Percentiles rank a stretch among this genome's conserved stretches.
phyloP scores from a whole-genome alignment of 2,797 vertebrate genomes.

The Rhinichthys osculus region DNA sequence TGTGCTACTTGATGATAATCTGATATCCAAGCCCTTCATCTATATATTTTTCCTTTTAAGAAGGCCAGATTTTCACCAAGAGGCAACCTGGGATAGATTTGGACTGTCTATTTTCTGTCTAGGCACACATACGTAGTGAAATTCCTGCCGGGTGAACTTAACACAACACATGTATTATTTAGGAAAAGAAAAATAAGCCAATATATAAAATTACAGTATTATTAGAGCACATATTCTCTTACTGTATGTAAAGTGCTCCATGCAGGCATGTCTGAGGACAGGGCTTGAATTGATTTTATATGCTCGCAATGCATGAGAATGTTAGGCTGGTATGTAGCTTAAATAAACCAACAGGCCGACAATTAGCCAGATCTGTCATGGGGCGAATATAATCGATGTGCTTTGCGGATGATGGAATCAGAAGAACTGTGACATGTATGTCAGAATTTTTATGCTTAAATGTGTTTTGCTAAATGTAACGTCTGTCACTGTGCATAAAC shows the following conservation, averaged over 20 bases:
- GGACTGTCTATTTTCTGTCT: constrained; percentile 75
- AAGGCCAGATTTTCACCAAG: constrained; percentile 68
- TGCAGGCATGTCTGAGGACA: constrained; percentile 63
- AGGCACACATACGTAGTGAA: constrained; percentile 69
- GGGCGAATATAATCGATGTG: constrained; percentile 46
- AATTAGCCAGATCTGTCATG: constrained; percentile 55
- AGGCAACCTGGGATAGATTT: constrained; percentile 74
- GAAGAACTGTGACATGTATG: constrained; percentile 34
- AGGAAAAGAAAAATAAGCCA: constrained; percentile 74
- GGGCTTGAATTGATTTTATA: constrained; percentile 65
- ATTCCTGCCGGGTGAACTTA: constrained; percentile 67
- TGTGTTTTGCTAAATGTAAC: constrained; percentile 54
- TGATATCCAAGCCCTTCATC: constrained; percentile 75
- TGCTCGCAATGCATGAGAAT: constrained; percentile 60
- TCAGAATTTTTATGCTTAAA: constrained; percentile 47
- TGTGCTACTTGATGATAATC: constrained; percentile 82
- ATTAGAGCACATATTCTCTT: constrained; percentile 69
- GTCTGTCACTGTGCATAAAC: constrained; percentile 36
- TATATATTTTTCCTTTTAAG: constrained; percentile 74
- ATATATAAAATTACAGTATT: constrained; percentile 78
- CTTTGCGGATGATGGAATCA: constrained; percentile 56
- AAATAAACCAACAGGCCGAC: constrained; percentile 56
- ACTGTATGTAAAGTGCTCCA: constrained; percentile 63
- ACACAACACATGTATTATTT: constrained; percentile 73
- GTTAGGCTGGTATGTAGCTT: constrained; percentile 65